Evolutionary conservation across 2,113 vertebrate species (phyloP).

Genomic region (Protobothrops flavoviridis): DNA sequence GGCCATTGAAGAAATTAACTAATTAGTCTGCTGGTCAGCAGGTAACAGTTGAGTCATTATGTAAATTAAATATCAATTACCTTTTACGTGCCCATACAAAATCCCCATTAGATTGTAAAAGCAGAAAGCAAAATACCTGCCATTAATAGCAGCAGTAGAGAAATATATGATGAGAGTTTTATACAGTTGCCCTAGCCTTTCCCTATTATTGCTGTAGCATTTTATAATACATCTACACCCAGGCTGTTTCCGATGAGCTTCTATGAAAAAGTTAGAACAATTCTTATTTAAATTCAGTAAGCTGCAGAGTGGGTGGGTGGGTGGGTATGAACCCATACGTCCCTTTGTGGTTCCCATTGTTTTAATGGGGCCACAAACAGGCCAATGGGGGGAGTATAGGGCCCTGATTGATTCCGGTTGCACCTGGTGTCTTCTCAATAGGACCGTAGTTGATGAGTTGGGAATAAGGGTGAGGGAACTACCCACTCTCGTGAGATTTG

Average conservation of each 20-base stretch:
- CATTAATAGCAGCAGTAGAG: background rate
- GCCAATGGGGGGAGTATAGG: too few relatives aligned
- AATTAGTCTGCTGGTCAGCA: constrained; percentile 16
- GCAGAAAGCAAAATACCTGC: background rate
- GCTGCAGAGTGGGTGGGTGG: too few relatives aligned
- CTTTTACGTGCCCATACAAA: background rate
- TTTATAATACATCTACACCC: background rate
- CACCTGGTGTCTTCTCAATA: too few relatives aligned
- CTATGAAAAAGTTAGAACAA: background rate
- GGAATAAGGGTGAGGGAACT: too few relatives aligned
- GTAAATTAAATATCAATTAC: constrained; percentile 5
- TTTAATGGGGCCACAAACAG: too few relatives aligned
- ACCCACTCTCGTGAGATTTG: too few relatives aligned
- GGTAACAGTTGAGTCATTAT: background rate
- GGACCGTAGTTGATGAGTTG: too few relatives aligned
- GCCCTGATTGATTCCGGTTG: too few relatives aligned
- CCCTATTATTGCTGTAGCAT: background rate
- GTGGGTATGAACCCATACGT: too few relatives aligned
- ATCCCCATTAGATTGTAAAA: background rate
- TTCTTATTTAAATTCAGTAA: background rate
- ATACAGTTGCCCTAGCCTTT: background rate
- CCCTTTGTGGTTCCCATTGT: too few relatives aligned
- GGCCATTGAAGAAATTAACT: background rate
- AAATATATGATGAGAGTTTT: background rate
- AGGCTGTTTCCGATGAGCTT: background rate